phyloP scores from a whole-genome alignment of 2,113 vertebrate species.

The Etheostoma spectabile region DNA sequence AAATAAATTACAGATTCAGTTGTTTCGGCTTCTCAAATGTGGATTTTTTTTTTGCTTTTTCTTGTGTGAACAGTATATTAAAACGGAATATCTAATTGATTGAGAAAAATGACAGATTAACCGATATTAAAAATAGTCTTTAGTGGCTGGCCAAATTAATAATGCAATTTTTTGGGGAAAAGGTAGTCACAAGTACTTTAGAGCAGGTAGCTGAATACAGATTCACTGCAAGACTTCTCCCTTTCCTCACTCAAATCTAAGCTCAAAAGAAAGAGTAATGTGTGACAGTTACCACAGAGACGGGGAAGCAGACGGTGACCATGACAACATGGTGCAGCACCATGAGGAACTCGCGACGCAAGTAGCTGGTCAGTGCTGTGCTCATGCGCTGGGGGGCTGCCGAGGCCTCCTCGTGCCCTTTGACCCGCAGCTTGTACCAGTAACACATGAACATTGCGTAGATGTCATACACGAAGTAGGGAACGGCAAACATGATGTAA shows the following conservation, averaged over 20 bases:
- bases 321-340: constrained; percentile 92
- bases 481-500: constrained; percentile 92
- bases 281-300: constrained; percentile 89
- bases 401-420: constrained; percentile 86
- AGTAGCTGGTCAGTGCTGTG: constrained; percentile 84
- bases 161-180: neutral
- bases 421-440: constrained; percentile 91
- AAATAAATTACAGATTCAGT: too few relatives aligned
- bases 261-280: constrained; percentile 32
- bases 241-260: constrained; percentile 3
- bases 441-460: constrained; percentile 96
- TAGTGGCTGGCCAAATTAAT: neutral
- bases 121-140: neutral
- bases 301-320: constrained; percentile 93
- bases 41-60: too few relatives aligned
- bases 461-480: constrained; percentile 94
- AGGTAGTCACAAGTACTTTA: neutral
- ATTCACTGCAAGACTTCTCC: constrained; percentile 3
- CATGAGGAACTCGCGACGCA: constrained; percentile 93
- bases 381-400: constrained; percentile 72
- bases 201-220: neutral
- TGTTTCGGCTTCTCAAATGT: neutral
- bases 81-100: neutral
- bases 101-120: neutral
- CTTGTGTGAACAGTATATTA: neutral